Evolutionary conservation across 2,797 vertebrate genomes (phyloP).

Genomic region (Sebastes taczanowskii): DNA sequence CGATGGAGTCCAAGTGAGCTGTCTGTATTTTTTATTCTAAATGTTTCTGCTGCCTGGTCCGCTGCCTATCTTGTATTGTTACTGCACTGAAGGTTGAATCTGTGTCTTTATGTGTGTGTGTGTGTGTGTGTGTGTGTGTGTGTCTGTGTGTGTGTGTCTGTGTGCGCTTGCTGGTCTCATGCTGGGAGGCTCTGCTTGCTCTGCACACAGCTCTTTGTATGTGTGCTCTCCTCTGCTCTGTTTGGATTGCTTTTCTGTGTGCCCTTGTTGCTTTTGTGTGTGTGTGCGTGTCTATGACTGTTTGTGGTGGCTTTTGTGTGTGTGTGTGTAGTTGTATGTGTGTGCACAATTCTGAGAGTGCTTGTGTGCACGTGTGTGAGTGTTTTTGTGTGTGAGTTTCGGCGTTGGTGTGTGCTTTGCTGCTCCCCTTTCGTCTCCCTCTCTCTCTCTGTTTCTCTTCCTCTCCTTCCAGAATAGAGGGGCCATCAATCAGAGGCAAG

Average conservation of each 20-base stretch:
- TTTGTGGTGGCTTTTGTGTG: slow-evolving; percentile 31
- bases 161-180: slow-evolving; percentile 42
- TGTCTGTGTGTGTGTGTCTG: background rate
- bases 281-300: slow-evolving; percentile 11
- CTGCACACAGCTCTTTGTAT: slow-evolving; percentile 65
- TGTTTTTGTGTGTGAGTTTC: slow-evolving; percentile 27
- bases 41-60: slow-evolving; percentile 52
- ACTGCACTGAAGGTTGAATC: slow-evolving; percentile 65
- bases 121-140: slow-evolving; percentile 12
- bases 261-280: slow-evolving; percentile 45
- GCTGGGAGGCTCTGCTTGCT: slow-evolving; percentile 65
- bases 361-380: slow-evolving; percentile 18
- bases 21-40: slow-evolving; percentile 54
- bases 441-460: slow-evolving; percentile 67
- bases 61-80: slow-evolving; percentile 56
- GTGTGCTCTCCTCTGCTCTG: slow-evolving; percentile 61
- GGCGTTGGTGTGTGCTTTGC: slow-evolving; percentile 49
- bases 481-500: slow-evolving; percentile 83
- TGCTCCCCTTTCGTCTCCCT: slow-evolving; percentile 42
- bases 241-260: slow-evolving; percentile 70
- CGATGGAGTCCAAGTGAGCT: slow-evolving; percentile 28
- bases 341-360: slow-evolving; percentile 26
- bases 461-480: slow-evolving; percentile 80
- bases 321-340: slow-evolving; percentile 18
- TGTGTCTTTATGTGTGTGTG: slow-evolving; percentile 46